Evolutionary conservation across 2,113 vertebrate genomes (phyloP).

Genomic region (Peromyscus californicus): DNA sequence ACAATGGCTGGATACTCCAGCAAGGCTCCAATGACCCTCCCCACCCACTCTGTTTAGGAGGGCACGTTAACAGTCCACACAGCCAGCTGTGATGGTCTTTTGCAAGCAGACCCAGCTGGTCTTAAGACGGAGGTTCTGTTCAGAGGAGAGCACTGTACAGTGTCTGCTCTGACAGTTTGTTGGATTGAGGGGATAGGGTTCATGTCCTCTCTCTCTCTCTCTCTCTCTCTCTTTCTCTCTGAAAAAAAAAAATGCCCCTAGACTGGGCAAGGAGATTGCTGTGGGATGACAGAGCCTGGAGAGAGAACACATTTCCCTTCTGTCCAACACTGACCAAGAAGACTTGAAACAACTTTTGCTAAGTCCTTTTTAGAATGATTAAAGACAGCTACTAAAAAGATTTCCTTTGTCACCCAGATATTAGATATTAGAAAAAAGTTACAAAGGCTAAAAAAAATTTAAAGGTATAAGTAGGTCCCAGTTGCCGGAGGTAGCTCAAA

Average conservation of each 20-base stretch:
- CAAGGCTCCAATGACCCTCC: neutral
- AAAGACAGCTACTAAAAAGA: neutral
- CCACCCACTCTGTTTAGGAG: neutral
- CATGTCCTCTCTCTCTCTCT: neutral
- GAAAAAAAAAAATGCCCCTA: neutral
- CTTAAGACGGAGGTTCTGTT: neutral
- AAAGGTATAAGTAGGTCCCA: neutral
- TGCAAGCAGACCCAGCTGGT: neutral
- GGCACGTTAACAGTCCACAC: neutral
- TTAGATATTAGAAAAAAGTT: neutral
- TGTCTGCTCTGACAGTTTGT: neutral
- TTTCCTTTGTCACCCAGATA: neutral
- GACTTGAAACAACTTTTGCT: neutral
- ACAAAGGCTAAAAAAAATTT: neutral
- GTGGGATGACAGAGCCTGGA: neutral
- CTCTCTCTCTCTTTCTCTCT: no score
- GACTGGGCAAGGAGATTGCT: neutral
- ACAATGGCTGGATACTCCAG: neutral
- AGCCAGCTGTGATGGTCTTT: neutral
- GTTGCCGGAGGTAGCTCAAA: neutral
- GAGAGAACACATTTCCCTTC: neutral
- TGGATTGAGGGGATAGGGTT: neutral
- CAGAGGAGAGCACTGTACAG: neutral
- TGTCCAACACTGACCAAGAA: neutral
- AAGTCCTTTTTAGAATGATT: neutral